Conservation (phyloP, 2,888 invertebrate genomes). For the Meliscaeva auricollis region DNA sequence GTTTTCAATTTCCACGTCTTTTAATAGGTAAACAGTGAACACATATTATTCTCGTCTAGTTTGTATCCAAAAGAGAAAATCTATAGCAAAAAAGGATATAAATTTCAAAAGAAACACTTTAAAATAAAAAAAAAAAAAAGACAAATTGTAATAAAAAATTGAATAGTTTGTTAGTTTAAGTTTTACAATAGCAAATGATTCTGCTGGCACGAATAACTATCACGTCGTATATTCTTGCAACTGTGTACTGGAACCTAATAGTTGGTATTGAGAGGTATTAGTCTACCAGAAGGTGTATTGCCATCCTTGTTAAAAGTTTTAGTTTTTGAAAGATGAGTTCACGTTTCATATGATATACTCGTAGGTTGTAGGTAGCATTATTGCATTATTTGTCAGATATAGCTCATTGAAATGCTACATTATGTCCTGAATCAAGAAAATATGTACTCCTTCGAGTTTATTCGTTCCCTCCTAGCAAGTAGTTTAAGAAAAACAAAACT, state of each 20-base stretch:
- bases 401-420: neutral
- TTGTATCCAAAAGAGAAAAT: neutral
- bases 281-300: too few relatives aligned
- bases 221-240: neutral
- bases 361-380: too few relatives aligned
- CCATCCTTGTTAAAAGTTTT: neutral
- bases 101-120: constrained; percentile 7
- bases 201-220: too few relatives aligned
- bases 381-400: neutral
- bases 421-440: neutral
- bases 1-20: constrained; percentile 65
- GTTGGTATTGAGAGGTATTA: too few relatives aligned
- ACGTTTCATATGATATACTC: neutral
- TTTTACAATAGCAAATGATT: neutral
- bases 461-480: too few relatives aligned
- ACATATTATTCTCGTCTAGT: neutral
- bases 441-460: neutral
- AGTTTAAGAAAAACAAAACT: too few relatives aligned
- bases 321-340: too few relatives aligned
- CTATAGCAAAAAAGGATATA: constrained; percentile 1
- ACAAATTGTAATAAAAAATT: neutral
- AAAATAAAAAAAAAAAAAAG: neutral
- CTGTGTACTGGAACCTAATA: neutral
- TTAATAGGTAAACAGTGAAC: neutral
- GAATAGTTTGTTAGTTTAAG: constrained; percentile 11